phyloP scores from a whole-genome alignment of 2,113 vertebrate species.

The Morone saxatilis region DNA sequence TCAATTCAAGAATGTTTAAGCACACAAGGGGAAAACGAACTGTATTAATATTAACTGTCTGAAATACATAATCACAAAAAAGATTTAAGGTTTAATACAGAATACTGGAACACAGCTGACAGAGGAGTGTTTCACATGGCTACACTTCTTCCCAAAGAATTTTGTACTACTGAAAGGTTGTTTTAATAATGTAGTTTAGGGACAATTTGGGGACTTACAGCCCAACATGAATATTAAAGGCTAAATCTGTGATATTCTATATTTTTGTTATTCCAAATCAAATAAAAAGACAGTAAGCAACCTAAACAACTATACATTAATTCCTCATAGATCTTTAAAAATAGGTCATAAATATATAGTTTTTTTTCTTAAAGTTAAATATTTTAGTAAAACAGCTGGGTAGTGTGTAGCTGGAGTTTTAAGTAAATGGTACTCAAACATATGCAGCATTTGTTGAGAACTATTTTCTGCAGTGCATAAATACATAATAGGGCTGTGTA shows the following conservation, averaged over 20 bases:
- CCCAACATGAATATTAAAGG: constrained; percentile 1
- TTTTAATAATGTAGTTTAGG: constrained; percentile 20
- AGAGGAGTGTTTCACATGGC: background rate
- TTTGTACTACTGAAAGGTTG: background rate
- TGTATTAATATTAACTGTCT: constrained; percentile 40
- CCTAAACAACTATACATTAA: background rate
- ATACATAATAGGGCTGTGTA: background rate
- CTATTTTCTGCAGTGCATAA: background rate
- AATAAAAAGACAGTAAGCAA: background rate
- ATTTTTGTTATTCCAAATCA: background rate
- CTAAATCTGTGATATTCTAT: background rate
- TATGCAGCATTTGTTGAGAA: background rate
- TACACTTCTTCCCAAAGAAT: constrained; percentile 17
- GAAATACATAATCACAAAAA: constrained; percentile 26
- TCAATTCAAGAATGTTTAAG: constrained; percentile 45
- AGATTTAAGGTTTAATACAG: constrained; percentile 4
- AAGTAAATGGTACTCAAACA: background rate
- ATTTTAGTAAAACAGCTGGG: background rate
- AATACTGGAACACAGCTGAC: background rate
- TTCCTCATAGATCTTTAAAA: background rate
- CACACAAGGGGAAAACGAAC: constrained; percentile 21
- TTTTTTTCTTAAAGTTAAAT: too few species aligned
- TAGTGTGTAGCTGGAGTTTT: background rate
- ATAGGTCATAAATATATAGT: too few species aligned
- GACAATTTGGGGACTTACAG: background rate